Evolutionary conservation across 2,888 invertebrate genomes (phyloP).

Genomic region (Spicauda simplicius): DNA sequence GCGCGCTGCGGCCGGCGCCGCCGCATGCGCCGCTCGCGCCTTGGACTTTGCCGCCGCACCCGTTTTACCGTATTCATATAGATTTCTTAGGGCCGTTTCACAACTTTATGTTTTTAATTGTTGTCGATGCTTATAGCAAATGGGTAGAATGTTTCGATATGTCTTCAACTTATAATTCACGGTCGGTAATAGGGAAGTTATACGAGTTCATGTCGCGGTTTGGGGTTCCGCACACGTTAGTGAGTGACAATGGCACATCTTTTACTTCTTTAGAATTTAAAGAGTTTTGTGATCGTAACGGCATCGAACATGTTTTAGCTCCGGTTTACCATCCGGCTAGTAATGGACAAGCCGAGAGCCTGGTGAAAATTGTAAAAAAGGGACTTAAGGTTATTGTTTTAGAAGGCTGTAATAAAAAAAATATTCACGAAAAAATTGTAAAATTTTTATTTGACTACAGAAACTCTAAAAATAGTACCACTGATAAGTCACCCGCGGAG

Average conservation of each 20-base stretch:
- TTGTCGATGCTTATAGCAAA: constrained; percentile 2
- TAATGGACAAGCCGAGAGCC: constrained; percentile 7
- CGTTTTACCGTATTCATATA: too few species aligned
- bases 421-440: constrained; percentile 20
- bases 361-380: constrained; percentile 12
- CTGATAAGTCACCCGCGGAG: constrained; percentile 27
- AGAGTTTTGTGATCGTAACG: constrained; percentile 13
- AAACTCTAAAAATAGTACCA: constrained; percentile 38
- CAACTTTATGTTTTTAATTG: constrained; percentile 7
- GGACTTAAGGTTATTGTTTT: constrained; percentile 8
- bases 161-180: constrained; percentile 2
- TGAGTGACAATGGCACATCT: too few species aligned
- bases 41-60: constrained; percentile 29
- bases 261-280: neutral
- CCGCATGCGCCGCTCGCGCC: constrained; percentile 34
- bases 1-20: constrained; percentile 14
- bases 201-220: constrained; percentile 16
- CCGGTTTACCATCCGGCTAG: constrained; percentile 4
- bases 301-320: constrained; percentile 8
- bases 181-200: constrained; percentile 4
- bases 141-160: constrained; percentile 20
- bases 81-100: constrained; percentile 12
- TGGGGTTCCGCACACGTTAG: constrained; percentile 3
- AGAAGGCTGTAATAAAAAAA: constrained; percentile 12
- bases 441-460: constrained; percentile 41